A percentile compares a stretch with the other conserved stretches of the same genome.
Conservation (phyloP, 2,797 vertebrate genomes). For the Rhynchotus rufescens region DNA sequence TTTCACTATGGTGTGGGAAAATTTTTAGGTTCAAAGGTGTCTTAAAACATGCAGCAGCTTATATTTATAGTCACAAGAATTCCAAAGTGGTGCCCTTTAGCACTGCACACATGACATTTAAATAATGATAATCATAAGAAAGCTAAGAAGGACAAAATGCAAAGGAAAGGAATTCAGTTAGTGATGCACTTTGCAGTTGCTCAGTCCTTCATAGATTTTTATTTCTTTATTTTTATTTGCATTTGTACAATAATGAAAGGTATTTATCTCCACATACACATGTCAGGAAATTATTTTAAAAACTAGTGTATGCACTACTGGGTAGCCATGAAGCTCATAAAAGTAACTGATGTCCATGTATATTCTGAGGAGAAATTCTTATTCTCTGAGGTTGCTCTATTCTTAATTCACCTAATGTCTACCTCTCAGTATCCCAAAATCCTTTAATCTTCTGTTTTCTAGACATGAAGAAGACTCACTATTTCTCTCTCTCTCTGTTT, state of each 20-base stretch:
- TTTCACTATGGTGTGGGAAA: not conserved
- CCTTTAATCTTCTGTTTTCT: not conserved
- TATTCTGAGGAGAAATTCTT: not conserved
- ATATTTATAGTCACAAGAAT: constrained; percentile 28
- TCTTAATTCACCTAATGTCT: not conserved
- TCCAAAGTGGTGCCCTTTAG: constrained; percentile 25
- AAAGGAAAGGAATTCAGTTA: constrained; percentile 4
- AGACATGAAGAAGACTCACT: too few species aligned
- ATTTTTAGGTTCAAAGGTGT: not conserved
- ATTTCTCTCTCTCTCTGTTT: not conserved
- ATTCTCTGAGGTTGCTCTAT: not conserved
- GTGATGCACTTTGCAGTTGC: constrained; percentile 25
- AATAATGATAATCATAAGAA: constrained; percentile 34
- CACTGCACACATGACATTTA: constrained; percentile 4
- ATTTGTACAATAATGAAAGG: constrained; percentile 10
- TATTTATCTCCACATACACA: not conserved
- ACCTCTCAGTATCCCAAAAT: not conserved
- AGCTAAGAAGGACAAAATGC: constrained; percentile 19
- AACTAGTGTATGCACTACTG: not conserved
- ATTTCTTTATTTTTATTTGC: constrained; percentile 42
- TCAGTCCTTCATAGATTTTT: not conserved
- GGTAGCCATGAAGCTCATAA: not conserved
- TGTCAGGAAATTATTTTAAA: constrained; percentile 37
- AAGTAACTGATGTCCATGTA: not conserved
- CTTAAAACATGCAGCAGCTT: not conserved